Evolutionary conservation across 2,888 invertebrate genomes (phyloP), one percentile per base, ranked within the genome.

Genomic region (Acleris literana): DNA sequence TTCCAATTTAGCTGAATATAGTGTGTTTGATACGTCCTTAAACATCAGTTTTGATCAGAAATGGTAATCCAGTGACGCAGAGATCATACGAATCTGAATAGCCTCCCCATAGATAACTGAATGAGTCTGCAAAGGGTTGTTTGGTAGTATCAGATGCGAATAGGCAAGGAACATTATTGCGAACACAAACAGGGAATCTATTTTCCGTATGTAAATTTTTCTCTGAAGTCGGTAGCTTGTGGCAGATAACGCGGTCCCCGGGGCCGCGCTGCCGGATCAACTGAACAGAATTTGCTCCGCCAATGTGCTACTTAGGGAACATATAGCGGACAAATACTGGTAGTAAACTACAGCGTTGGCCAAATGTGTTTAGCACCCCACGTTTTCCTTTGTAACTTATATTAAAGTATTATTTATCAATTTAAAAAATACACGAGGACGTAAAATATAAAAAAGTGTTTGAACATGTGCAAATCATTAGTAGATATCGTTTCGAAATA

Each of bases 201-300:
- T 61, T 61, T 61, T 53, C 46, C 44, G 11, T 61, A 53, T 43
- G 43, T 43, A 63, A 57, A 57, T 63, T 53, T 61, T 61, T 57
- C 56, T 55, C 13, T 25, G 56, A 22, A 56, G 57, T 25, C 18
- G 18, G 29, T 18, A 52, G 57, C 51, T 63, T 43, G 39, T 43
- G 56, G 22, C 62, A 52, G 57, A 46, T 62, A 63, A 46, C 29
- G 52, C 29, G 46, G 25, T 52, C 58, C 52, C 25, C 49, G 54
- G 54, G 48, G 5, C 22, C 43, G 49, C 49, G 52, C 44, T 44
- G 43, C 39, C 54, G 25, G 55, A 57, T 46, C 54, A 64, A 43
- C 22, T 25, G 54, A n/a, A 59, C 59, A 33, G 13, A 55, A 64
- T 51, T 60, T 64, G 49, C 54, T 43, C 54, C 29, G 25, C 33